phyloP scores from a whole-genome alignment of 1,140 invertebrate species.

The Trissolcus basalis region DNA sequence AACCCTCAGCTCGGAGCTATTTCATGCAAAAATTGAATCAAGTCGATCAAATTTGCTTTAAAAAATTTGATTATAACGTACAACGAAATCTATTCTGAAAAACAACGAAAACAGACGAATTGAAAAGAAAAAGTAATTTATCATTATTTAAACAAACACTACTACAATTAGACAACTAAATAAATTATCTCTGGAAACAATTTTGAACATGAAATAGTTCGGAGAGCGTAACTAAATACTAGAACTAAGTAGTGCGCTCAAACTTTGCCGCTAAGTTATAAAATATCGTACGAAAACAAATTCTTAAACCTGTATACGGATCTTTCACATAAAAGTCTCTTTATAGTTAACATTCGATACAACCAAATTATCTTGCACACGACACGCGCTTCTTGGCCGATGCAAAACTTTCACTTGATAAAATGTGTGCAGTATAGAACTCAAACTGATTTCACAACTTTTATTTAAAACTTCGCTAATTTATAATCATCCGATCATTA shows the following conservation, averaged over 20 bases:
- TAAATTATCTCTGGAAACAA: neutral
- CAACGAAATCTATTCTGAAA: neutral
- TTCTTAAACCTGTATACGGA: constrained; percentile 14
- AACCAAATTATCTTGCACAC: constrained; percentile 8
- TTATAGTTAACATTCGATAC: constrained; percentile 28
- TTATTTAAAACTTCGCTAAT: neutral
- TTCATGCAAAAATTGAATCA: neutral
- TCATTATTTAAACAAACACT: too few species aligned
- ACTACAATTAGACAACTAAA: neutral
- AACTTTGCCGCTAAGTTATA: constrained; percentile 28
- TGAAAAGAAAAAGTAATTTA: too few species aligned
- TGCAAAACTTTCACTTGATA: constrained; percentile 12
- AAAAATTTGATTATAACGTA: neutral
- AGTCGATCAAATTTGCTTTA: neutral
- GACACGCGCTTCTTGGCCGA: constrained; percentile 22
- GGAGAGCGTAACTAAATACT: constrained; percentile 15
- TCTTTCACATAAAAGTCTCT: constrained; percentile 15
- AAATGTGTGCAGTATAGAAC: neutral
- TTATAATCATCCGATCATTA: neutral
- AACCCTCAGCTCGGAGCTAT: neutral
- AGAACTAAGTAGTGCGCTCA: constrained; percentile 34
- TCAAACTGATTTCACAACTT: neutral
- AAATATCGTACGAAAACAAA: constrained; percentile 32
- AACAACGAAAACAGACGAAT: constrained; percentile 1
- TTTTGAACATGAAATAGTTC: constrained; percentile 13